These are phyloP conservation scores for Brachyrhaphis roseni DNA, from an alignment of 2,797 vertebrate species.

Conservation along the genomic window DNA sequence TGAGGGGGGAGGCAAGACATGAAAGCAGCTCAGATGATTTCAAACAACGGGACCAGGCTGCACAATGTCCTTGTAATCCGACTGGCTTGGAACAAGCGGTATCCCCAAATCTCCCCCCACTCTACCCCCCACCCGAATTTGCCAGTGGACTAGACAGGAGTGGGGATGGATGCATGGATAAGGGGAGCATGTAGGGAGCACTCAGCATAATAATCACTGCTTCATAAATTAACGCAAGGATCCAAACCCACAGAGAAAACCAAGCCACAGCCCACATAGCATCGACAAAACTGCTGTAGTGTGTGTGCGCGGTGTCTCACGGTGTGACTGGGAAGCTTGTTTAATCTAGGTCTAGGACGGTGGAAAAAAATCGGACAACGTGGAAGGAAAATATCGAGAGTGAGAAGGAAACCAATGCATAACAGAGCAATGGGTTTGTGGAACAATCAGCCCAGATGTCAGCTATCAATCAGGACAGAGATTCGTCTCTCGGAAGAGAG, in stretches of 20 bases:
- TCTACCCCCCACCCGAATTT: neutral
- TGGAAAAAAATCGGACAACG: slow-evolving; percentile 35
- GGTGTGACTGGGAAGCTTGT: slow-evolving; percentile 59
- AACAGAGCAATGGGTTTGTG: slow-evolving; percentile 7
- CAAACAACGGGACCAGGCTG: slow-evolving; percentile 57
- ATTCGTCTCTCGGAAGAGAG: slow-evolving; percentile 29
- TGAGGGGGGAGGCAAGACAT: slow-evolving; percentile 45
- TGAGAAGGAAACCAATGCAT: slow-evolving; percentile 7
- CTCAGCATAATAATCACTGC: slow-evolving; percentile 42
- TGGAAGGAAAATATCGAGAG: slow-evolving; percentile 16
- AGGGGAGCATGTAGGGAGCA: slow-evolving; percentile 52
- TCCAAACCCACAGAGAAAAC: slow-evolving; percentile 46
- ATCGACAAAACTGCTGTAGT: slow-evolving; percentile 69
- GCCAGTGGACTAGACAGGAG: slow-evolving; percentile 7
- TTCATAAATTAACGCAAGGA: slow-evolving; percentile 61
- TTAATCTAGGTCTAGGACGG: slow-evolving; percentile 67
- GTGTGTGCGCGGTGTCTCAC: slow-evolving; percentile 48
- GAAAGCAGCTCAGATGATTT: slow-evolving; percentile 61
- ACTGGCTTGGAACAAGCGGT: slow-evolving; percentile 52
- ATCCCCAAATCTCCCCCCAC: slow-evolving; percentile 19
- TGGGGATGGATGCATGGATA: slow-evolving; percentile 19
- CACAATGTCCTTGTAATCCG: slow-evolving; percentile 74
- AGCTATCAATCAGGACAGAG: slow-evolving; percentile 47
- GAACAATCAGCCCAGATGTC: slow-evolving; percentile 4
- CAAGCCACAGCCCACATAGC: slow-evolving; percentile 77